phyloP scores from a whole-genome alignment of 2,797 vertebrate genomes.

The Threskiornis aethiopicus region DNA sequence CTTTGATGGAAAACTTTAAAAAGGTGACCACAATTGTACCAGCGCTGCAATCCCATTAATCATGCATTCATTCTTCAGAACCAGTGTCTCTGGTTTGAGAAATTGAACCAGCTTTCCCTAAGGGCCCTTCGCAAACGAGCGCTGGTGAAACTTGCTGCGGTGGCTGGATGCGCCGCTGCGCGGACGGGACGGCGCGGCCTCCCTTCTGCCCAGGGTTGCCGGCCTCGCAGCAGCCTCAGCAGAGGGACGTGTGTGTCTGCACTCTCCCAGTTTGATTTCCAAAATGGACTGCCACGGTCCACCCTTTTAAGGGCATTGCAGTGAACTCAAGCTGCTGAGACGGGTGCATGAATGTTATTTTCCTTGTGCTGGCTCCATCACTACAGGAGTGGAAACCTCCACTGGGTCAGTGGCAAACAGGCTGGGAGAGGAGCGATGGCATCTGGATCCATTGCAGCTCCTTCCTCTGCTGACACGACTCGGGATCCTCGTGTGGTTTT shows the following conservation, averaged over 20 bases:
- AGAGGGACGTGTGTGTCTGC: no score
- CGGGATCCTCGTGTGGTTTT: not conserved
- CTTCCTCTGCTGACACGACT: not conserved
- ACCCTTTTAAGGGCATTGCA: not conserved
- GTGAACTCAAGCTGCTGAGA: not conserved
- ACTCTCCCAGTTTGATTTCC: not conserved
- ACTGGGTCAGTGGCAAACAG: not conserved
- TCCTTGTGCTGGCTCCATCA: not conserved
- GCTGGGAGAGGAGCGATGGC: not conserved
- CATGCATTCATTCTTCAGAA: not conserved
- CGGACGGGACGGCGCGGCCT: not conserved
- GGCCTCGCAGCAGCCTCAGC: not conserved
- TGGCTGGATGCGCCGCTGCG: not conserved
- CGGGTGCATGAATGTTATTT: not conserved
- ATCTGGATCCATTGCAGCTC: not conserved
- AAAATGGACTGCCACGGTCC: not conserved
- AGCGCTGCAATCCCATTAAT: not conserved
- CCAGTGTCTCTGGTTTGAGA: not conserved
- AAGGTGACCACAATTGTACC: not conserved
- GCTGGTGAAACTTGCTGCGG: not conserved
- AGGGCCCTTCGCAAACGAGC: fast-evolving
- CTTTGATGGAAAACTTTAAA: not conserved
- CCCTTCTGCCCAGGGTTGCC: not conserved
- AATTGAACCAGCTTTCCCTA: not conserved
- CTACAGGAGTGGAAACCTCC: not conserved